These are phyloP conservation scores for Drosophila putrida DNA, from an alignment of 2,888 invertebrate species.

Conservation along the genomic window DNA sequence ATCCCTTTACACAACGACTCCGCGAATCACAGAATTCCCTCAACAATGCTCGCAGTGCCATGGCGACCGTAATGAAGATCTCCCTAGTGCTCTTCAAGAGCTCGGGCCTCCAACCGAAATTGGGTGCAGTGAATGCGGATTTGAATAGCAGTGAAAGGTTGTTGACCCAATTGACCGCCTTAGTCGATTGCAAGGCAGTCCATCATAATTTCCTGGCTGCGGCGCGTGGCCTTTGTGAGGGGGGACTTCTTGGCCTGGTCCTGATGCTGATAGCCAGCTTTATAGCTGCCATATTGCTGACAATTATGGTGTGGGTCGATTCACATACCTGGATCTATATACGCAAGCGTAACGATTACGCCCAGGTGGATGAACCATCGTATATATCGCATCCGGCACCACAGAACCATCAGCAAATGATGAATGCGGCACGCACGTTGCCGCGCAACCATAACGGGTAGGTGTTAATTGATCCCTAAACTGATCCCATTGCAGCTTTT, in stretches of 20 bases:
- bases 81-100: slow-evolving; percentile 85
- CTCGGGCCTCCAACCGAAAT: slow-evolving; percentile 89
- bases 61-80: slow-evolving; percentile 85
- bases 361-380: slow-evolving; percentile 93
- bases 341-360: slow-evolving; percentile 93
- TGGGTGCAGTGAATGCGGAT: slow-evolving; percentile 92
- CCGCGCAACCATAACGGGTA: slow-evolving; percentile 86
- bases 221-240: slow-evolving; percentile 93
- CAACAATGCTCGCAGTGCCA: slow-evolving; percentile 86
- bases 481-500: slow-evolving; percentile 58
- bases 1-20: slow-evolving; percentile 92
- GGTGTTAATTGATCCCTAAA: slow-evolving; percentile 56
- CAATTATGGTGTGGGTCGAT: slow-evolving; percentile 96
- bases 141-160: slow-evolving; percentile 92
- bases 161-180: slow-evolving; percentile 89
- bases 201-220: slow-evolving; percentile 93
- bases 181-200: slow-evolving; percentile 93
- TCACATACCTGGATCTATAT: slow-evolving; percentile 99
- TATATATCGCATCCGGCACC: slow-evolving; percentile 85
- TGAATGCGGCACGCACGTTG: slow-evolving; percentile 86
- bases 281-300: slow-evolving; percentile 94
- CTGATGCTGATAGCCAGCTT: slow-evolving; percentile 95
- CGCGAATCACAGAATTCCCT: slow-evolving; percentile 92
- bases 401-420: slow-evolving; percentile 86
- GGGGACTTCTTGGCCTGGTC: slow-evolving; percentile 92